These are phyloP conservation scores for Pandemis heparana DNA, from an alignment of 2,888 invertebrate genomes.

Conservation along the genomic window DNA sequence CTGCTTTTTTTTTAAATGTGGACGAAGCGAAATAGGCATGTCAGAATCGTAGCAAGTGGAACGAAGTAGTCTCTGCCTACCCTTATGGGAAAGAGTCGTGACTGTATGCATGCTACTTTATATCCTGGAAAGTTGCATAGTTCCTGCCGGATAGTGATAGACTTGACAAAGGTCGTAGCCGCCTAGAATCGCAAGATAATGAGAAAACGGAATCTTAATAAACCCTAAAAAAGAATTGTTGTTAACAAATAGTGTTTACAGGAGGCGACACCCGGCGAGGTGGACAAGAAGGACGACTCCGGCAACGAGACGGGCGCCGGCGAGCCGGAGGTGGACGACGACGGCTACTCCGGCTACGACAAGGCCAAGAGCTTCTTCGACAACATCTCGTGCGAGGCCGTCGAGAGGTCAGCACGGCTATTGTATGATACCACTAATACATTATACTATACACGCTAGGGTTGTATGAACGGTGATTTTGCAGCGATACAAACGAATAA, in stretches of 20 bases:
- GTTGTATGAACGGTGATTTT: neutral
- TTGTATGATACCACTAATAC: slow-evolving; percentile 3
- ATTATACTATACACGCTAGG: slow-evolving; percentile 4
- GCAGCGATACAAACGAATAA: neutral
- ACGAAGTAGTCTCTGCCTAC: too few species aligned
- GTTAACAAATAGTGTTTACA: neutral
- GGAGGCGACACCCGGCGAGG: slow-evolving; percentile 78
- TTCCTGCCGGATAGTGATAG: too few species aligned
- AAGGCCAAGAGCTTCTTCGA: slow-evolving; percentile 99
- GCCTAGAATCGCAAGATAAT: too few species aligned
- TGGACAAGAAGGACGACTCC: slow-evolving; percentile 95
- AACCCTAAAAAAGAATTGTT: too few species aligned
- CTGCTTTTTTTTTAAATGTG: too few species aligned
- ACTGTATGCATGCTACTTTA: too few species aligned
- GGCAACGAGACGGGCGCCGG: slow-evolving; percentile 96
- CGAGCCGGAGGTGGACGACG: slow-evolving; percentile 92
- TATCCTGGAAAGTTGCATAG: too few species aligned
- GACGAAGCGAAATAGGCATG: too few species aligned
- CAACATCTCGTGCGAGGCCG: slow-evolving; percentile 99
- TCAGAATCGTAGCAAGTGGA: too few species aligned
- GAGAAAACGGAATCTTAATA: too few species aligned
- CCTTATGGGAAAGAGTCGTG: too few species aligned
- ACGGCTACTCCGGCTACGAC: slow-evolving; percentile 93
- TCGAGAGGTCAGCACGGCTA: slow-evolving; percentile 88
- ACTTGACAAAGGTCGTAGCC: too few species aligned